Percentiles rank a stretch among this genome's conserved stretches.
These are phyloP conservation scores for Elymnias hypermnestra DNA, from an alignment of 1,140 invertebrate species.

Conservation along the genomic window DNA sequence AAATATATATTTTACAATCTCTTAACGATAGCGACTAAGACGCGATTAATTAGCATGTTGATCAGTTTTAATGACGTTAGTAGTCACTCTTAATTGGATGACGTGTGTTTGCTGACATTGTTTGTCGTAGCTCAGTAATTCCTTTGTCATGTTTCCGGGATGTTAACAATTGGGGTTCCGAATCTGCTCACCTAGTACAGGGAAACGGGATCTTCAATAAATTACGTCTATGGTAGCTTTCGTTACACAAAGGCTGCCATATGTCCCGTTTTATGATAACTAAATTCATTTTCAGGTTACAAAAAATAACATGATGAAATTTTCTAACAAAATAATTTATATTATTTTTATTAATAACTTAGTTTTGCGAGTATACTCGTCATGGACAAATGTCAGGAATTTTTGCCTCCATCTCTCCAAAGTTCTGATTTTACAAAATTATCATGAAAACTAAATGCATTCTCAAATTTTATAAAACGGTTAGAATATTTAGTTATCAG, in stretches of 20 bases:
- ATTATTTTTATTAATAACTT: no score
- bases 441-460: no score
- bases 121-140: conserved; percentile 19
- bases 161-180: conserved; percentile 16
- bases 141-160: conserved; percentile 20
- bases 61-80: conserved; percentile 38
- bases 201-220: conserved; percentile 7
- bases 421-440: no score
- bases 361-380: no score
- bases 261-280: background rate
- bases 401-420: no score
- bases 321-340: no score
- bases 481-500: no score
- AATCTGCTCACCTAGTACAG: conserved; percentile 5
- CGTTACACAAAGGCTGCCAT: conserved; percentile 9
- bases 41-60: conserved; percentile 54
- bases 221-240: conserved; percentile 9
- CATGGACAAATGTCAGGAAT: no score
- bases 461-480: no score
- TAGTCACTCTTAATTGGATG: conserved; percentile 21
- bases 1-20: conserved; percentile 51
- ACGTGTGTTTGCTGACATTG: conserved; percentile 19
- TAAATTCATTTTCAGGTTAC: no score
- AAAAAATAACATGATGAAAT: no score
- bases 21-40: conserved; percentile 42